phyloP scores from a whole-genome alignment of 2,888 invertebrate genomes.

The Drosophila niveifrons region DNA sequence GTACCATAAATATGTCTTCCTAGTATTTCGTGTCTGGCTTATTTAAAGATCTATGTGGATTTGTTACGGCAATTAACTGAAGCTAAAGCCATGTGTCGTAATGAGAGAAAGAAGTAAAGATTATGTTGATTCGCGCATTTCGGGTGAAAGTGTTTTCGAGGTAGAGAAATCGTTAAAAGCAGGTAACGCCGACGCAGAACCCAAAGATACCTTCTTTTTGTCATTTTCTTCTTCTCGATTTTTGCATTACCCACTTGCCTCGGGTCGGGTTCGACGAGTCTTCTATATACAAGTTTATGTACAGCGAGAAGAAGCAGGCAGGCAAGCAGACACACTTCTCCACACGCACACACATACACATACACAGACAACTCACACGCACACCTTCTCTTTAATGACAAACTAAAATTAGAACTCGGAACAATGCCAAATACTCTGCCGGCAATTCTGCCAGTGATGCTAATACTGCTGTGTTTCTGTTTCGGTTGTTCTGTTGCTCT shows the following conservation, averaged over 20 bases:
- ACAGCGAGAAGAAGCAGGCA: not conserved
- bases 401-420: conserved; percentile 81
- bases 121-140: conserved; percentile 34
- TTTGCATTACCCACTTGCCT: conserved; percentile 26
- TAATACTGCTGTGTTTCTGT: conserved; percentile 24
- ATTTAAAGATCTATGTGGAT: not conserved
- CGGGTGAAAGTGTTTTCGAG: conserved; percentile 51
- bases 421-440: conserved; percentile 81
- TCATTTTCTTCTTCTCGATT: not conserved
- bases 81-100: conserved; percentile 20
- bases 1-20: no score
- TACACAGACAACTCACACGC: conserved; percentile 46
- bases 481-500: conserved; percentile 23
- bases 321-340: conserved; percentile 44
- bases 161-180: conserved; percentile 60
- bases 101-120: conserved; percentile 42
- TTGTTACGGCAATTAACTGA: not conserved
- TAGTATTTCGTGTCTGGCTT: no score
- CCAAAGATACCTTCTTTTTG: conserved; percentile 21
- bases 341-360: conserved; percentile 39
- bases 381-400: conserved; percentile 78
- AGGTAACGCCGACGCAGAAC: conserved; percentile 64
- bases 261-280: conserved; percentile 27
- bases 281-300: conserved; percentile 23
- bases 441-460: conserved; percentile 54